Percentiles rank a stretch among this genome's conserved stretches.
These are phyloP conservation scores for Mesochorus sp. DNA, from an alignment of 2,888 invertebrate species.

Conservation along the genomic window DNA sequence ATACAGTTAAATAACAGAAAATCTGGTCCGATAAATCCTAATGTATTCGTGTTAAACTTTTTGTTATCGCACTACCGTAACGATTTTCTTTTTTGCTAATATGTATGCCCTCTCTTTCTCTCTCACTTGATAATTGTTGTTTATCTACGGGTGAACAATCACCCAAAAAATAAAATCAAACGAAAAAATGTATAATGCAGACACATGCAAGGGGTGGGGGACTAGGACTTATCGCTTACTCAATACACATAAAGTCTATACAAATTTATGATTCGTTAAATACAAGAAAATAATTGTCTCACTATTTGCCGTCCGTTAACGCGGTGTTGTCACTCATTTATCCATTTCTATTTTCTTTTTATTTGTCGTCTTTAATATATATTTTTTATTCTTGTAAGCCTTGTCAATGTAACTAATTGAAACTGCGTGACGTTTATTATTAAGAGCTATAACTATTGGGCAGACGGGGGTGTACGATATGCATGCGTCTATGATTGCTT, in stretches of 20 bases:
- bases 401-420: slow-evolving; percentile 39
- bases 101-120: background rate
- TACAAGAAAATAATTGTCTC: slow-evolving; percentile 53
- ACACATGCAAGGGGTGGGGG: slow-evolving; percentile 46
- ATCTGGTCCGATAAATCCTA: slow-evolving; percentile 75
- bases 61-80: slow-evolving; percentile 4
- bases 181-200: slow-evolving; percentile 35
- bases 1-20: slow-evolving; percentile 67
- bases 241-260: slow-evolving; percentile 58
- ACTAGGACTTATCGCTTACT: slow-evolving; percentile 59
- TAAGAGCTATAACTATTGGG: slow-evolving; percentile 36
- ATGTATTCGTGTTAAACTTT: slow-evolving; percentile 67
- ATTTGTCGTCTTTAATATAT: background rate
- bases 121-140: slow-evolving; percentile 45
- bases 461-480: slow-evolving; percentile 32
- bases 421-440: slow-evolving; percentile 46
- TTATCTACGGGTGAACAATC: slow-evolving; percentile 25
- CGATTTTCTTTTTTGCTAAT: background rate
- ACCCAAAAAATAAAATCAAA: slow-evolving; percentile 20
- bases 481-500: slow-evolving; percentile 53
- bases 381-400: slow-evolving; percentile 33
- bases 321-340: slow-evolving; percentile 54
- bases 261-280: slow-evolving; percentile 56
- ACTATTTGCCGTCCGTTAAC: slow-evolving; percentile 50
- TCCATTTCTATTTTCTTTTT: slow-evolving; percentile 13